phyloP scores from a whole-genome alignment of 2,113 vertebrate genomes.

The Orcinus orca region DNA sequence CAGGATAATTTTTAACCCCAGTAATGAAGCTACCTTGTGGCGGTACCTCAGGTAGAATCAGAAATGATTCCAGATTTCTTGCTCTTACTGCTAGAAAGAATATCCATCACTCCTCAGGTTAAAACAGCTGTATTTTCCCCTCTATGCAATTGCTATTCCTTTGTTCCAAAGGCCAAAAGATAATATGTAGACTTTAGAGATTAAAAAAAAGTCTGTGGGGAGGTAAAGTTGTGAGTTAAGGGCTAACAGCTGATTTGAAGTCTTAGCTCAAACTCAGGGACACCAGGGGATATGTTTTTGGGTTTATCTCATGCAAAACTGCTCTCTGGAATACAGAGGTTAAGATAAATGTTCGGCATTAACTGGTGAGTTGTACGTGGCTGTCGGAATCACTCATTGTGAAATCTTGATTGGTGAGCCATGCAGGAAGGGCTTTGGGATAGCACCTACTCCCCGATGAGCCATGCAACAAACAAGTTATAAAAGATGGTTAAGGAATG shows the following conservation, averaged over 20 bases:
- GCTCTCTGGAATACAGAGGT: not conserved
- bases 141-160: not conserved
- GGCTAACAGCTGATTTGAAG: not conserved
- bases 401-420: not conserved
- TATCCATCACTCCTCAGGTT: not conserved
- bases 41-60: not conserved
- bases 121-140: not conserved
- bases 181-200: not conserved
- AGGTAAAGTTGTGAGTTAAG: not conserved
- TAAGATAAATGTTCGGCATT: not conserved
- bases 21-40: not conserved
- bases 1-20: not conserved
- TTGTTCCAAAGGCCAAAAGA: slow-evolving; percentile 11
- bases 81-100: not conserved
- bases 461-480: not conserved
- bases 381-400: not conserved
- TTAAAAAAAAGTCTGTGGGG: not conserved
- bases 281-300: not conserved
- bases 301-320: not conserved
- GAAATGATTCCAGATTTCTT: not conserved
- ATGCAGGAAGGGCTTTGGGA: not conserved
- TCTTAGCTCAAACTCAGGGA: not conserved
- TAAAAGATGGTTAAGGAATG: not conserved
- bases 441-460: not conserved
- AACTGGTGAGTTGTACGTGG: not conserved